Evolutionary conservation across 1,140 invertebrate species (phyloP), one percentile per base, ranked within the genome.

Genomic region (Drosophila athabasca): DNA sequence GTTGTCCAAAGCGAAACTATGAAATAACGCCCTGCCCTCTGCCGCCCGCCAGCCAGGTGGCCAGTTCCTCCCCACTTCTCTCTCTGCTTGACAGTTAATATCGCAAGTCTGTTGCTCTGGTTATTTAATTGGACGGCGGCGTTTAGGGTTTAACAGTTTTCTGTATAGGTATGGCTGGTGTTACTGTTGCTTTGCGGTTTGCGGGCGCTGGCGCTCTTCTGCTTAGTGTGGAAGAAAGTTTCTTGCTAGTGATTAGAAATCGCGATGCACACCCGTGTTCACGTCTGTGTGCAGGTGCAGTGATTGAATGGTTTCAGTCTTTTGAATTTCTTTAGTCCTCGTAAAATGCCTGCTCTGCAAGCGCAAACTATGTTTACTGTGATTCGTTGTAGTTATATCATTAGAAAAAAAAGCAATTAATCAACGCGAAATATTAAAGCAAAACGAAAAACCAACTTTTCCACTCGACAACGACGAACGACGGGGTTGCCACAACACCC

Each of bases 241-340:
- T 87, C 74, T 74, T 75, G 59, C 72, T 59, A 78, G 74, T 87
- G 78, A 77, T 79, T 88, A 74, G 78, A 88, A 87, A 87, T 88
- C 78, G 70, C 72, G 11, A 61, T 71, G 68, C 70, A 74, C 70
- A 62, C 35, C 49, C 31, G 49, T 29, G 49, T 29, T 50, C 24
- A 26, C 45, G 64, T 68, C 50, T 49, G 15, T 48, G 51, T 69
- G 49, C 61, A 17, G 48, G 41, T 71, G 66, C 68, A 71, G 67
- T 43, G 43, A 71, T 61, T 48, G 22, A 31, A 13, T 64, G 5
- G 29, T 41, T 35, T 71, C 81, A 84, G 82, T 87, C 82, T 87
- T 85, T 81, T 82, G 15, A 82, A 80, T 79, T 78, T 50, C 62
- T 61, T 51, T 61, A 70, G 76, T 76, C 61, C 75, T 74, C 71